Evolutionary conservation across 2,888 invertebrate genomes (phyloP), one percentile per base, ranked within the genome.

Genomic region (Aspidapion aeneum): DNA sequence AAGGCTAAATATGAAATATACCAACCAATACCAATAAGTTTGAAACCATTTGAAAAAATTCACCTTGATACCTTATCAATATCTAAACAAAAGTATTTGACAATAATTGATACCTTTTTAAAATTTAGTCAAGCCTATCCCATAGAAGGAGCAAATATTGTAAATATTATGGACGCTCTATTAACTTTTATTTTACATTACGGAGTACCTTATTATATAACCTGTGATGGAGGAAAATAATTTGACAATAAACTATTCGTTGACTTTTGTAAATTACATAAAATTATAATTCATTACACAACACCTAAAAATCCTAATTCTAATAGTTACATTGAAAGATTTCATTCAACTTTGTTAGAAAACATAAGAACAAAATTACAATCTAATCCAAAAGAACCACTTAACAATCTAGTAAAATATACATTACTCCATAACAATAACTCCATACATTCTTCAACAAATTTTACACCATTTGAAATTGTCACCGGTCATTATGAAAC

Each of bases 331-430:
- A 62, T 66, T 18, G 68, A 70, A 65, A 35, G 68, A 48, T 63
- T 69, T n/a, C 67, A 66, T 60, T 71, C 68, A n/a, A 70, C 67
- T 1, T 62, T 70, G 2, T 61, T 65, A 17, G 70, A 70, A 69
- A 5, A 52, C 52, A 52, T 52, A 19, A 17, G 52, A 52, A 52
- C 3, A 52, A 35, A 35, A 7, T 35, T 35, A 12, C 35, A 35
- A 35, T 35, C 35, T 35, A 35, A 35, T 35, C 35, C 35, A 3
- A 35, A 35, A 3, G 12, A 35, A 35, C 35, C 35, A 7, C 12
- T 35, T 7, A 35, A 35, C 12, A 35, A 35, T 35, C 35, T 35
- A 35, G 35, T 35, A 35, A 35, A 35, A 35, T 35, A 35, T 35
- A 12, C 3, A 3, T 35, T 35, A 35, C 35, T 35, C 3, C 35